Conservation (phyloP, 2,888 invertebrate species). For the Scrobipalpa costella region DNA sequence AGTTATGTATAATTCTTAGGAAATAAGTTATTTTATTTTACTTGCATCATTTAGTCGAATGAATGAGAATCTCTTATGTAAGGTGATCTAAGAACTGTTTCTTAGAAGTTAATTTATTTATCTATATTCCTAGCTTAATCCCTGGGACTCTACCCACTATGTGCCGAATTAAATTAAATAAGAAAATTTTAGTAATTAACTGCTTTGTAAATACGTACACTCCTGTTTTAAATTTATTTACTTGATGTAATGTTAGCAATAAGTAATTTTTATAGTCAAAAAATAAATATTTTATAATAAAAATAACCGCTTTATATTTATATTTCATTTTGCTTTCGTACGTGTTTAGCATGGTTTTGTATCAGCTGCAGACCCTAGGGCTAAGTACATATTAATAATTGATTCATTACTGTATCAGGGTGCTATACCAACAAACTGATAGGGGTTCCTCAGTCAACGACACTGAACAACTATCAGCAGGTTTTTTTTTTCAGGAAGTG, state of each 20-base stretch:
- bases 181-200: constrained; percentile 7
- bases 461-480: too few relatives aligned
- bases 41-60: neutral
- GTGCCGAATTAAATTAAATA: constrained; percentile 19
- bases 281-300: constrained; percentile 21
- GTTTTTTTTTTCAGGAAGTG: too few relatives aligned
- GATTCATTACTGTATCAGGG: too few relatives aligned
- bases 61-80: constrained; percentile 1
- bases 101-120: neutral
- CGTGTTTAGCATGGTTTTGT: too few relatives aligned
- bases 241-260: neutral
- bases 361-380: too few relatives aligned
- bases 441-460: too few relatives aligned
- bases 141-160: constrained; percentile 17
- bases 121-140: constrained; percentile 12
- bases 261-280: constrained; percentile 22
- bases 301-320: neutral
- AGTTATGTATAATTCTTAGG: neutral
- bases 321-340: too few relatives aligned
- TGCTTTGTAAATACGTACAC: constrained; percentile 20
- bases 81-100: neutral
- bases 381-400: too few relatives aligned
- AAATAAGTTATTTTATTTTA: neutral
- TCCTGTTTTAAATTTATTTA: constrained; percentile 5
- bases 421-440: too few relatives aligned